Base-by-base conservation (phyloP, 2,888 invertebrate genomes). In the Graphium colonna region DNA sequence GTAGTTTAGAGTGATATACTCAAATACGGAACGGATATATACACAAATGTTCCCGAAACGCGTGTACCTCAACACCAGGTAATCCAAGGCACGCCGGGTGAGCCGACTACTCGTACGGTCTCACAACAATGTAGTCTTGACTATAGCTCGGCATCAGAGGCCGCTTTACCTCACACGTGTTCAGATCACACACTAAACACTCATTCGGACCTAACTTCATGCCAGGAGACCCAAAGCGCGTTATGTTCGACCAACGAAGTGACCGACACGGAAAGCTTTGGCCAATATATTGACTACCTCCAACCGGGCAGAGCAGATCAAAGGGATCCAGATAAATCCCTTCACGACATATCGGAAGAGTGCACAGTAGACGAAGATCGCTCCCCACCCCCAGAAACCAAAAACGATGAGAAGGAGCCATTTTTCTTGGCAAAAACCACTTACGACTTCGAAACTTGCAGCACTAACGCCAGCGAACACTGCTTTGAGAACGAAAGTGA, bases 111-210 rank as follows among this genome's bases (percentile, higher is more conserved):
- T 90, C 82, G 93, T 17, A 93, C 93, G 0, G 92, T 94, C 21
- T 94, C 94, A 0, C 94, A 94, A 62, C 94, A 94, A 60, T 94
- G 94, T 63, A 94, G 93, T 55, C 77, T 94, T 43, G 94, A 94
- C 66, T 94, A 93, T 65, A 93, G 92, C 58, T 93, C 94, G 0
- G 91, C 92, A 0, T 90, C 90, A 0, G 89, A 90, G 72, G 86
- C 85, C 60, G 90, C 90, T 0, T 80, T 90, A 73, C 90, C 90
- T 0, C 83, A 90, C 58, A 87, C 90, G 0, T 89, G 85, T 58
- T 91, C 91, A 0, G 91, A 91, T 38, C 89, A 88, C 69, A 90
- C 89, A 0, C 57, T 90, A 12, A 87, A 90, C 64, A 89, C 90
- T 0, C 90, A 85, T 59, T 90, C 90, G 1, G 90, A 90, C 65